Percentiles rank a stretch among this genome's conserved stretches.
phyloP scores from a whole-genome alignment of 2,797 vertebrate genomes.

The Tachyglossus aculeatus region DNA sequence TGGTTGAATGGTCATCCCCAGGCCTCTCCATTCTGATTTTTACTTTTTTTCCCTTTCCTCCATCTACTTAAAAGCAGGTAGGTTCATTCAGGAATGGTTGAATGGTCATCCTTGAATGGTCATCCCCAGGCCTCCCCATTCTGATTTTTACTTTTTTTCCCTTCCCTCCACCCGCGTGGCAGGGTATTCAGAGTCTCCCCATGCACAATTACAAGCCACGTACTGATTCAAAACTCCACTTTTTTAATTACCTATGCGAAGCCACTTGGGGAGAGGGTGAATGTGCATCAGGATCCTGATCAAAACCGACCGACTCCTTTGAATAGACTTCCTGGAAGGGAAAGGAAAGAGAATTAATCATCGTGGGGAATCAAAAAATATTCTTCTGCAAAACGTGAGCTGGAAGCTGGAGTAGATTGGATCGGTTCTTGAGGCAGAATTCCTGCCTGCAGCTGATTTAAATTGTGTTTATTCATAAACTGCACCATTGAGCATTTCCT shows the following conservation, averaged over 20 bases:
- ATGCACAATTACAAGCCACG: background rate
- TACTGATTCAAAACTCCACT: slow-evolving; percentile 1
- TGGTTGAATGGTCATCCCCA: no score
- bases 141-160: background rate
- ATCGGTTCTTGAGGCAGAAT: slow-evolving; percentile 38
- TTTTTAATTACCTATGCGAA: slow-evolving; percentile 3
- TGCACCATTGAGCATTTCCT: background rate
- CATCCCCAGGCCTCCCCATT: background rate
- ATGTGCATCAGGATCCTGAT: background rate
- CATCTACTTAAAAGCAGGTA: no score
- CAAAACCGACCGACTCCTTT: slow-evolving; percentile 2
- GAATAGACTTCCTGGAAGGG: background rate
- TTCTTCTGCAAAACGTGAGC: background rate
- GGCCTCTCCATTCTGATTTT: background rate
- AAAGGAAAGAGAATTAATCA: background rate
- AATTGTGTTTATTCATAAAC: slow-evolving; percentile 1
- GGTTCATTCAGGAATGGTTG: no score
- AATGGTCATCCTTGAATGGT: no score
- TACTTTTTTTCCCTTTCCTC: background rate
- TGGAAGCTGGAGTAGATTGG: background rate
- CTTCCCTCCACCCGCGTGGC: background rate
- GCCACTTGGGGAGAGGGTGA: background rate
- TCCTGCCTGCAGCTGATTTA: slow-evolving; percentile 31
- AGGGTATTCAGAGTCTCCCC: background rate
- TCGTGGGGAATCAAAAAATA: background rate